Evolutionary conservation across 2,113 vertebrate species (phyloP).

Genomic region (Condylura cristata): DNA sequence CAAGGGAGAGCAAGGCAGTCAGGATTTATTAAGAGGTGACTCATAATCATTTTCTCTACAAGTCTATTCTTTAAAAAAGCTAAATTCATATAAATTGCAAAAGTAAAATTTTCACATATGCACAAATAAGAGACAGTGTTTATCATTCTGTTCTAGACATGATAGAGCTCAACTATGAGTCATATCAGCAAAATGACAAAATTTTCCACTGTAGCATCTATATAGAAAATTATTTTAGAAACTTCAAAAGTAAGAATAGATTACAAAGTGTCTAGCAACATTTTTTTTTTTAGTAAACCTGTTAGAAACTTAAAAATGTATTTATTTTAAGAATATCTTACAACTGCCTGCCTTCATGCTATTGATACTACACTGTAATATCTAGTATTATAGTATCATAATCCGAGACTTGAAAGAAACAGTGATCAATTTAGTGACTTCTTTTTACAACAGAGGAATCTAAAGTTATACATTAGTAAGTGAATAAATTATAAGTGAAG

Average conservation of each 20-base stretch:
- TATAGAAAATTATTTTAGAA: conserved; percentile 53
- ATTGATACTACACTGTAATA: not conserved
- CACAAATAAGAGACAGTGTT: not conserved
- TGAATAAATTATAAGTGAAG: not conserved
- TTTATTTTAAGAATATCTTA: conserved; percentile 35
- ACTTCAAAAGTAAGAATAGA: conserved; percentile 15
- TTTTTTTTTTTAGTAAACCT: conserved; percentile 42
- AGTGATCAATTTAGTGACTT: not conserved
- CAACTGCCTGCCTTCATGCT: not conserved
- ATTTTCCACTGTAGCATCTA: not conserved
- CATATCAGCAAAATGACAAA: conserved; percentile 36
- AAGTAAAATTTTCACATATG: conserved; percentile 33
- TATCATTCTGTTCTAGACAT: conserved; percentile 41
- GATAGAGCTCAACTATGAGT: conserved; percentile 37
- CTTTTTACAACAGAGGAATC: not conserved
- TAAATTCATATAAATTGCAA: not conserved
- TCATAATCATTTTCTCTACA: not conserved
- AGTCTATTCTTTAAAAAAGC: conserved; percentile 27
- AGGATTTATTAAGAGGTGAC: not conserved
- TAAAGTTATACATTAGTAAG: not conserved
- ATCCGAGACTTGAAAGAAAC: not conserved
- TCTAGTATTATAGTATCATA: not conserved
- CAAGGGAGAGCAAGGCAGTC: not conserved
- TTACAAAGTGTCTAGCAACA: not conserved
- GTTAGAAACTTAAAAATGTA: not conserved